A percentile compares a stretch with the other conserved stretches of the same genome.
phyloP scores from a whole-genome alignment of 2,797 vertebrate genomes.

The Anguilla marmorata region DNA sequence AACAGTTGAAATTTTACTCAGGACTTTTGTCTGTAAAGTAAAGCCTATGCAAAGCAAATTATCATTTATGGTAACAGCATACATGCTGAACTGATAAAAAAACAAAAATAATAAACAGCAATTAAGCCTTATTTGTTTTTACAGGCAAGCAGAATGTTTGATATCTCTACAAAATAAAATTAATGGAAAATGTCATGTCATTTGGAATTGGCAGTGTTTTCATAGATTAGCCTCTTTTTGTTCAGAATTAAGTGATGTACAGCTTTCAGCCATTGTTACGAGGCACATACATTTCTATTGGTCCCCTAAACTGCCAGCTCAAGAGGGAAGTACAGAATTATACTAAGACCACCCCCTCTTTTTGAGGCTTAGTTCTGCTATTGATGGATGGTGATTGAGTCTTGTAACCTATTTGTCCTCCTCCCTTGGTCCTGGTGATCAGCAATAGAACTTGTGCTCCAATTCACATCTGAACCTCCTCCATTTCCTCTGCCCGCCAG shows the following conservation, averaged over 20 bases:
- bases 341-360: not conserved
- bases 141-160: not conserved
- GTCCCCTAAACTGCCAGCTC: not conserved
- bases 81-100: not conserved
- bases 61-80: not conserved
- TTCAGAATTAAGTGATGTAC: not conserved
- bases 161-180: not conserved
- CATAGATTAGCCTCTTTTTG: not conserved
- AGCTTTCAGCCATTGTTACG: not conserved
- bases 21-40: not conserved
- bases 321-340: too few species aligned
- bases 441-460: not conserved
- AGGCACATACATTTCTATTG: not conserved
- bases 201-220: not conserved
- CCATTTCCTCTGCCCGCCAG: not conserved
- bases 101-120: not conserved
- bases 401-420: conserved; percentile 42
- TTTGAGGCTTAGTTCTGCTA: not conserved
- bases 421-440: conserved; percentile 38
- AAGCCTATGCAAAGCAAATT: not conserved
- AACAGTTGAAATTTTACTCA: not conserved
- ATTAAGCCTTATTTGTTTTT: not conserved
- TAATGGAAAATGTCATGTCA: not conserved
- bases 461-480: not conserved
- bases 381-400: not conserved